Evolutionary conservation across 2,113 vertebrate genomes (phyloP).

Genomic region (Erpornis zantholeuca): DNA sequence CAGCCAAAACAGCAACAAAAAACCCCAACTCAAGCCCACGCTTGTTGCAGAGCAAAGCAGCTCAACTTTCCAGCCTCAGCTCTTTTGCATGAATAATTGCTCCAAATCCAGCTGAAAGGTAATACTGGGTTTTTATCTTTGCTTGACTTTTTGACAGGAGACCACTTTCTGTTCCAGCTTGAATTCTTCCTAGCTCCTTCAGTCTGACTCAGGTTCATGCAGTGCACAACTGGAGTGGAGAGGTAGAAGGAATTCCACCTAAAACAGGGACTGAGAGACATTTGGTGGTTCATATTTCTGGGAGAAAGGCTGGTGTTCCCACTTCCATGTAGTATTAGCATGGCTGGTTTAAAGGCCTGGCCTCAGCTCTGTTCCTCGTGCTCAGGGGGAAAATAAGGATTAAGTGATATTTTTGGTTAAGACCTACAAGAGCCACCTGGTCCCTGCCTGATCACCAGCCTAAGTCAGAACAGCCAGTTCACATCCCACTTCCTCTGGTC

Average conservation of each 20-base stretch:
- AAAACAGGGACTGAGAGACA: neutral
- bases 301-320: neutral
- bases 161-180: neutral
- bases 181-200: neutral
- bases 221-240: neutral
- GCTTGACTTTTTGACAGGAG: neutral
- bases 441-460: neutral
- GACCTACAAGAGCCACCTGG: conserved; percentile 13
- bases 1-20: neutral
- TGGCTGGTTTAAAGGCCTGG: neutral
- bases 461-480: neutral
- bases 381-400: conserved; percentile 24
- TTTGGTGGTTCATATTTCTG: neutral
- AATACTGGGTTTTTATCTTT: neutral
- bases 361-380: neutral
- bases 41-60: neutral
- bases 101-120: neutral
- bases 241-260: neutral
- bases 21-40: neutral
- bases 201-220: neutral
- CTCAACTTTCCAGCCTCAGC: neutral
- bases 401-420: conserved; percentile 49
- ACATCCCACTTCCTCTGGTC: neutral
- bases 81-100: neutral
- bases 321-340: neutral